Percentiles rank a stretch among this genome's conserved stretches.
phyloP scores from a whole-genome alignment of 2,113 vertebrate genomes.

The Equus przewalskii region DNA sequence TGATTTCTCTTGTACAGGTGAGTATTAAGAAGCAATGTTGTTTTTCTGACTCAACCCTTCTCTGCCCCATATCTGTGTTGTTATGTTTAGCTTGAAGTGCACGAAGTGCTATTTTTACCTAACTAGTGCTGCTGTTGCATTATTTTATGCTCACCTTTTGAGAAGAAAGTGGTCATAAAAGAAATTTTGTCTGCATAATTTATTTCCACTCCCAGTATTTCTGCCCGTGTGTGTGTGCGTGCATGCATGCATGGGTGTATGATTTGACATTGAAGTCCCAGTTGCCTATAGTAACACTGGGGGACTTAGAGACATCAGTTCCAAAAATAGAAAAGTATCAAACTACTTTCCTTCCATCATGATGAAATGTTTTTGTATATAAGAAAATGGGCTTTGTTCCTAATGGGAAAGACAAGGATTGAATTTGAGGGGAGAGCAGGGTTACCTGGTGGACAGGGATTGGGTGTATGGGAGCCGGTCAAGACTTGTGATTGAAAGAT shows the following conservation, averaged over 20 bases:
- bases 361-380: background rate
- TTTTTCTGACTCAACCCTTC: background rate
- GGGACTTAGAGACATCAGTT: background rate
- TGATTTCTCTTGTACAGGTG: slow-evolving; percentile 98
- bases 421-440: background rate
- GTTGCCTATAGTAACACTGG: background rate
- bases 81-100: background rate
- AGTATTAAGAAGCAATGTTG: background rate
- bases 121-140: background rate
- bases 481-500: background rate
- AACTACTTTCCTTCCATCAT: background rate
- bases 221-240: background rate
- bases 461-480: background rate
- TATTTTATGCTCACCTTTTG: background rate
- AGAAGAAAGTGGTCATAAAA: background rate
- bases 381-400: background rate
- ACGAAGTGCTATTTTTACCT: background rate
- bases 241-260: background rate
- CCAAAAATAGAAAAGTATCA: background rate
- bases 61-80: background rate
- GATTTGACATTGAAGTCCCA: background rate
- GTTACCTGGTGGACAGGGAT: background rate
- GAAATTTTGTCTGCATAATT: background rate
- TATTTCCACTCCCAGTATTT: background rate
- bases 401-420: background rate